Conservation (phyloP, 2,797 vertebrate genomes). For the Adrianichthys oophorus region DNA sequence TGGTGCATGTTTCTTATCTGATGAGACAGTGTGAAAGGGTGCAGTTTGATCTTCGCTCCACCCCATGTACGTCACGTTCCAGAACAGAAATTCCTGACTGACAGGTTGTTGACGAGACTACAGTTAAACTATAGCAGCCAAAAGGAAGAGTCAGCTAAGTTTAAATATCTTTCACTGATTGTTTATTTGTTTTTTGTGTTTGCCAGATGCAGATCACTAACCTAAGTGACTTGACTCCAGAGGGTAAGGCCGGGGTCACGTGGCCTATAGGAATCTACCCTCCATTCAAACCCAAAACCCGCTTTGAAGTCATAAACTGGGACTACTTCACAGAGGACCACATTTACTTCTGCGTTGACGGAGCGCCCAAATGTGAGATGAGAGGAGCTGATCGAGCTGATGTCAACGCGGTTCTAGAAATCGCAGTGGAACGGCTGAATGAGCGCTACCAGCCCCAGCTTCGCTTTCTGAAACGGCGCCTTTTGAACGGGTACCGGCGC, state of each 20-base stretch:
- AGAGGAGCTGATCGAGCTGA: conserved; percentile 87
- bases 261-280: conserved; percentile 93
- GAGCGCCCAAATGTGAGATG: conserved; percentile 92
- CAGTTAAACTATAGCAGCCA: no score
- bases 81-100: conserved; percentile 32
- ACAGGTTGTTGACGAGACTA: conserved; percentile 3
- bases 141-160: no score
- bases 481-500: conserved; percentile 93
- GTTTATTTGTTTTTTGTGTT: conserved; percentile 12
- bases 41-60: conserved; percentile 9
- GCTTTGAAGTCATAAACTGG: conserved; percentile 97
- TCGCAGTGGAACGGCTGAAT: conserved; percentile 88
- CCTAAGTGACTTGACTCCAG: conserved; percentile 88
- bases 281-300: conserved; percentile 88
- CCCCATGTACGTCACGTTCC: conserved; percentile 10
- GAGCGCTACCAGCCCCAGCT: conserved; percentile 89
- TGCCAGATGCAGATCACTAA: conserved; percentile 93
- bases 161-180: conserved; percentile 18
- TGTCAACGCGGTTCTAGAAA: conserved; percentile 84
- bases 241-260: conserved; percentile 84
- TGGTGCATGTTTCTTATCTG: conserved; percentile 6
- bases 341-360: conserved; percentile 87
- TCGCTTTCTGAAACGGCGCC: conserved; percentile 87
- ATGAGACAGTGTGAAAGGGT: conserved; percentile 12
- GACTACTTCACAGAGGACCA: conserved; percentile 98